These are phyloP conservation scores for Eupsilia transversa DNA, from an alignment of 2,888 invertebrate genomes.

Conservation along the genomic window DNA sequence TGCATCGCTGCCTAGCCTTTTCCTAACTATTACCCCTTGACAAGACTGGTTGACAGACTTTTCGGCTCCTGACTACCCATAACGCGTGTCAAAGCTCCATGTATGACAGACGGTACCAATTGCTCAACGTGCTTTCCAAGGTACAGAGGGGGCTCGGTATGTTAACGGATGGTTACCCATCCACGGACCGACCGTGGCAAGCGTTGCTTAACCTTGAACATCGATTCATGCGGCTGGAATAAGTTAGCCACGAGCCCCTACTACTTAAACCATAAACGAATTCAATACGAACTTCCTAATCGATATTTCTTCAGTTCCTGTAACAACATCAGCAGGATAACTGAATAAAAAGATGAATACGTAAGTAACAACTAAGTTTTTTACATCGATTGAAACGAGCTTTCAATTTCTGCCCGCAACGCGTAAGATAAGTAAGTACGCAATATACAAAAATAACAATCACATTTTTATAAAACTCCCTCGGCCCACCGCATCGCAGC, in stretches of 20 bases:
- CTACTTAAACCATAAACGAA: neutral
- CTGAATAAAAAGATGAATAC: slow-evolving; percentile 26
- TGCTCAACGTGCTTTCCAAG: neutral
- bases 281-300: neutral
- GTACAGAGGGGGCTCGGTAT: neutral
- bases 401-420: slow-evolving; percentile 4
- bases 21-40: neutral
- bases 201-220: neutral
- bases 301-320: slow-evolving; percentile 8
- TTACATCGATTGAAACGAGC: slow-evolving; percentile 25
- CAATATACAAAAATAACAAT: no score
- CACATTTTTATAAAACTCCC: no score
- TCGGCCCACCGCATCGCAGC: no score
- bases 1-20: neutral
- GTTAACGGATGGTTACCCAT: neutral
- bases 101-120: no score
- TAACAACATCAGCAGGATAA: neutral
- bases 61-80: no score
- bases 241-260: neutral
- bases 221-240: neutral
- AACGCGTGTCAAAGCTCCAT: no score
- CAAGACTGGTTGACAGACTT: neutral
- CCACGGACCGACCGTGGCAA: neutral
- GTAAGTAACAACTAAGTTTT: neutral
- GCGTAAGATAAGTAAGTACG: no score